A percentile compares a stretch with the other conserved stretches of the same genome.
phyloP scores from a whole-genome alignment of 2,113 vertebrate species.

The Varanus komodoensis region DNA sequence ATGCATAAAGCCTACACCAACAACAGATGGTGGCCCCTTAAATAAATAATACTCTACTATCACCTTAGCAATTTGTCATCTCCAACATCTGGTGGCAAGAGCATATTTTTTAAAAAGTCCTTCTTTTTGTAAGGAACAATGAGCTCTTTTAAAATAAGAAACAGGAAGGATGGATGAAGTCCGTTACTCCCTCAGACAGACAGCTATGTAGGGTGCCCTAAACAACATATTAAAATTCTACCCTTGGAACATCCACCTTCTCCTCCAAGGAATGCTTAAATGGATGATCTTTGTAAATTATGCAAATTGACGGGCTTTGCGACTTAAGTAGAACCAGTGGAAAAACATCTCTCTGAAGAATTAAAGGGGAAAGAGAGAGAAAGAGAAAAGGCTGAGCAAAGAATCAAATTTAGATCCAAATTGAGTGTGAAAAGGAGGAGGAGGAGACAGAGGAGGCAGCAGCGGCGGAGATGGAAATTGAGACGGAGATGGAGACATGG shows the following conservation, averaged over 20 bases:
- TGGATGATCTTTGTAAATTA: not conserved
- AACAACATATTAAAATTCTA: not conserved
- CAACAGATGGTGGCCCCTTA: slow-evolving; percentile 30
- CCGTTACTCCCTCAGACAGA: not conserved
- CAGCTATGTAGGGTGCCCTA: not conserved
- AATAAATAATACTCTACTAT: slow-evolving; percentile 40
- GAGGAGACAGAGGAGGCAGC: too few relatives aligned
- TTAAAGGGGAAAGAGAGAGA: too few relatives aligned
- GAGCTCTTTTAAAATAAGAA: not conserved
- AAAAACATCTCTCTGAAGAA: not conserved
- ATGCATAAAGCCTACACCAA: not conserved
- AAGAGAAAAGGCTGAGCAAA: not conserved
- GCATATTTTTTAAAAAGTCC: not conserved
- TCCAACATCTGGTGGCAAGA: slow-evolving; percentile 19
- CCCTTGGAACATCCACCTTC: not conserved
- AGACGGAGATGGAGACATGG: not conserved
- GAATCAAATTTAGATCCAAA: too few relatives aligned
- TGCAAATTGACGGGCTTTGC: not conserved
- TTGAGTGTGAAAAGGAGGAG: too few relatives aligned
- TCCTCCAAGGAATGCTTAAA: not conserved
- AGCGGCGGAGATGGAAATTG: too few relatives aligned
- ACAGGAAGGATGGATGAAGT: not conserved
- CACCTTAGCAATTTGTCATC: slow-evolving; percentile 25
- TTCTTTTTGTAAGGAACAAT: not conserved
- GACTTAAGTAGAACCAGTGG: not conserved